Evolutionary conservation across 2,113 vertebrate species (phyloP), one percentile per base, ranked within the genome.

Genomic region (Ammodytes dubius): DNA sequence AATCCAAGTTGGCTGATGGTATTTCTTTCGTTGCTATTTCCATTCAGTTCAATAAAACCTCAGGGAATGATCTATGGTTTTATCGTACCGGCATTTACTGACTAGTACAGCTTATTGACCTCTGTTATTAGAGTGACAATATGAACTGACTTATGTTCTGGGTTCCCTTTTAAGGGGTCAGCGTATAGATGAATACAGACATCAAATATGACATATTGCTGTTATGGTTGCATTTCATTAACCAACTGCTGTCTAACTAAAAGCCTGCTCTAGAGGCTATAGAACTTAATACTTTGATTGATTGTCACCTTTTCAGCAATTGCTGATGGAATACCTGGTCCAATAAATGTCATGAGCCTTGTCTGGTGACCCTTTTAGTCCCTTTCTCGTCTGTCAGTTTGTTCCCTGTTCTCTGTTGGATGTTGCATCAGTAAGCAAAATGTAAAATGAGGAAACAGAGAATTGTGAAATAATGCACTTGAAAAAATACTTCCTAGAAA

Each of bases 381-480:
- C n/a, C 52, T 7, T 35, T 42, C 11, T 65, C 8, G 19, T 66
- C 49, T 46, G 60, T 52, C 72, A 4, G 68, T 88, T 68, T 59
- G 14, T 82, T 60, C 42, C 35, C 15, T 37, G 3, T 39, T 39
- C 12, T 46, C 40, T 56, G 53, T 19, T 40, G 75, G 43, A 56
- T 74, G 64, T 70, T 78, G 79, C 63, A 39, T 52, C 27, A 80
- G 27, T 37, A 60, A 40, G 14, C 4, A 0, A 40, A 53, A 69
- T 69, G 15, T 14, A 71, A 81, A 84, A 84, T 58, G 63, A 60
- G 80, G 81, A 89, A 89, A 83, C 64, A 56, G 6, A 3, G 15
- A 56, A 0, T 69, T 83, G 46, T 57, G 58, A 73, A 56, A 85
- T 27, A 27, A 27, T 27, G 72, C 47, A 14, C 11, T 61, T 0